Base-by-base conservation (phyloP, 2,888 invertebrate species). In the Dione juno region DNA sequence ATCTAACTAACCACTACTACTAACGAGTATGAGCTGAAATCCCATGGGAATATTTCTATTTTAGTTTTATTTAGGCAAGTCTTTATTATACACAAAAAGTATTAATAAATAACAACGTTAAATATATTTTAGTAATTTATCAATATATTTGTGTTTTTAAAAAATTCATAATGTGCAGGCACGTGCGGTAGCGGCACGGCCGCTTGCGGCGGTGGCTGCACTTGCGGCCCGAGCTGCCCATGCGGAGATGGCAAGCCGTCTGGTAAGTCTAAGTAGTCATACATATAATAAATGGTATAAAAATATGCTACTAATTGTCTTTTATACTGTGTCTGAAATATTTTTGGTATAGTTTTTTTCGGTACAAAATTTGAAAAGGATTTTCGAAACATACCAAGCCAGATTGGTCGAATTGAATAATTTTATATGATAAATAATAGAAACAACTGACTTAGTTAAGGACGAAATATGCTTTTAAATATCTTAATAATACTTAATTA, bases 221-320 rank as follows among this genome's bases (percentile, higher is more conserved):
- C 94, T 58, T 94, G 94, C 82, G 94, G 94, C 69, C 93, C 93
- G 16, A 90, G 82, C 79, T 94, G 95, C 86, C 89, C 93, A 28
- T 94, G 94, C 83, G 92, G 92, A 73, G 87, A 87, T 77, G 86
- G 86, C 64, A 82, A 84, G 75, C 76, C 84, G 69, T 80, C 80
- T 59, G 81, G 83, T 82, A 75, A 75, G n/a, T 43, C n/a, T 11
- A 50, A 28, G 8, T 14, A 28, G 8, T 14, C 3, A 8, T 8
- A 43, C 13, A 66, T 53, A 16, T 54, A 19, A 0, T 28, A 28
- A 3, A 28, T 5, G 2, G 5, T 3, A 28, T 5, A 28, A 28
- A 28, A 28, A 28, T 28, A 28, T 28, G 28, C 28, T 3, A 3
- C 3, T 28, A 2, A 28, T 28, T 28, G 28, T 28, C 28, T 28